Evolutionary conservation across 1,140 invertebrate genomes (phyloP).

Genomic region (Platyura marginata): DNA sequence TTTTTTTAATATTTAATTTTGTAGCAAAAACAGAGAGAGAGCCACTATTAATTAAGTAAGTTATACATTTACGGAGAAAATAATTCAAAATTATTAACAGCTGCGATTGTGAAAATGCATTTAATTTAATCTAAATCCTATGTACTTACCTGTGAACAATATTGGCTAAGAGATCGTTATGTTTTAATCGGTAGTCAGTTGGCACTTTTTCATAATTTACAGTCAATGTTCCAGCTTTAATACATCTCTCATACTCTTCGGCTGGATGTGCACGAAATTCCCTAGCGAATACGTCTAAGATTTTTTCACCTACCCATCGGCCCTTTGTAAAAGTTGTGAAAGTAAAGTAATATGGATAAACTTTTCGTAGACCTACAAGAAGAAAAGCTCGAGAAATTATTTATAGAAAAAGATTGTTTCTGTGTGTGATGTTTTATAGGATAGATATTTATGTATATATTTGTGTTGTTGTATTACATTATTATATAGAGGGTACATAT

Average conservation of each 20-base stretch:
- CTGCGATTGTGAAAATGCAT: too few species aligned
- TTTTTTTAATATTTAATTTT: too few species aligned
- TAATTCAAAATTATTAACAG: too few species aligned
- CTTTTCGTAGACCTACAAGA: conserved; percentile 82
- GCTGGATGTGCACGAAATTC: conserved; percentile 88
- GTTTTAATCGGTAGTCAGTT: conserved; percentile 78
- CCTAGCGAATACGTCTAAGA: conserved; percentile 81
- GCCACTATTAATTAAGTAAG: too few species aligned
- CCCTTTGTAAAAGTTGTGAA: conserved; percentile 96
- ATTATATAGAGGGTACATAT: too few species aligned
- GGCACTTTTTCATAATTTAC: conserved; percentile 90
- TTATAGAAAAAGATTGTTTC: too few species aligned
- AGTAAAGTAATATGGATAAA: conserved; percentile 96
- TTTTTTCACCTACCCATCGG: conserved; percentile 87
- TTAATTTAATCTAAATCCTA: too few species aligned
- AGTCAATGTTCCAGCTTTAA: conserved; percentile 74
- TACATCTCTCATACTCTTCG: conserved; percentile 80
- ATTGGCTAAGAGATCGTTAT: conserved; percentile 88
- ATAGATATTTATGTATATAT: too few species aligned
- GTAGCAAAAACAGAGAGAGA: too few species aligned
- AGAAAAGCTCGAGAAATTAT: conserved; percentile 5
- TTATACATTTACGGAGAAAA: too few species aligned
- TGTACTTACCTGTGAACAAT: conserved; percentile 73
- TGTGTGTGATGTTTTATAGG: too few species aligned
- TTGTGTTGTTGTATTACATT: too few species aligned